Base-by-base conservation (phyloP, 1,140 invertebrate species). In the Goniozus legneri region DNA sequence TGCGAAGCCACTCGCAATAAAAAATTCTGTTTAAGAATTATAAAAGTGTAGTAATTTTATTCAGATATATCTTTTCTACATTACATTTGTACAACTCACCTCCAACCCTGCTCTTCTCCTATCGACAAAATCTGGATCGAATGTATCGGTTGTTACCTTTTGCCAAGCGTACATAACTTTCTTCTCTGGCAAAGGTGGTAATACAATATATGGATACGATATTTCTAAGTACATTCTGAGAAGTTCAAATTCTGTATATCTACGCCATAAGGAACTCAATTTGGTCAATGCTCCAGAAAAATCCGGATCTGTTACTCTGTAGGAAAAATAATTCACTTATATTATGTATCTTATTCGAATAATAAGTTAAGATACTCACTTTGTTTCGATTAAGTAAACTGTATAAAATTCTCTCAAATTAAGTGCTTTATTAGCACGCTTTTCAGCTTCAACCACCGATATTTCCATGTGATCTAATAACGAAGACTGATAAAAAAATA, bases 71-170 rank as follows among this genome's bases (percentile, higher is more conserved):
- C 12, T 20, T 40, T 41, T 40, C 27, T 35, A 46, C 1, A 38
- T 31, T 31, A 14, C 21, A 30, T 22, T 8, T 30, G 12, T 8
- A 14, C 16, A 37, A 50, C 12, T 31, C 70, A 84, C 82, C 71
- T 92, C 89, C 30, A 92, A 75, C 1, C 87, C 87, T 40, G 86
- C 86, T 58, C 88, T 76, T 54, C 89, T 76, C 16, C 88, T 77
- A 65, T 91, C 89, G 38, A 92, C 82, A 75, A 91, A 92, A 63
- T 91, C 89, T n/a, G 88, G 86, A 71, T 91, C 88, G 58, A 89
- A 88, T 21, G 86, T 88, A 63, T 91, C 88, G 32, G 83, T 86
- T 2, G 83, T 78, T 8, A 81, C 74, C 73, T 89, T 90, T 56
- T 88, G 83, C 86, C 88, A 91, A n/a, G 83, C 81, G 65, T 87